A percentile compares a stretch with the other conserved stretches of the same genome.
These are phyloP conservation scores for Tanytarsus gracilentus DNA, from an alignment of 2,888 invertebrate species.

Conservation along the genomic window DNA sequence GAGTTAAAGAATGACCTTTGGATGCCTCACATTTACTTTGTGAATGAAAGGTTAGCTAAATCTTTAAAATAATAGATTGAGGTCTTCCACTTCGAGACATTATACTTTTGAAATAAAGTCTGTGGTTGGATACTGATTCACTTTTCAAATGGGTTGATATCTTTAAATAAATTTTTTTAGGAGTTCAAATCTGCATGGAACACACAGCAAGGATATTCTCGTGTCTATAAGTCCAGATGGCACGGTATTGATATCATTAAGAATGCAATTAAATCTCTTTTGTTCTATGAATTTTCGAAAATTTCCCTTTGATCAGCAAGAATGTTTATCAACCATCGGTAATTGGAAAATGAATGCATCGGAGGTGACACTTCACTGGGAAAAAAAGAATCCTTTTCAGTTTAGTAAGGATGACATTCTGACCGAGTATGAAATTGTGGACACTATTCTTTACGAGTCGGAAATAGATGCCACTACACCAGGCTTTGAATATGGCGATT, in stretches of 20 bases:
- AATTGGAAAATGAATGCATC: slow-evolving; percentile 79
- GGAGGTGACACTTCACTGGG: slow-evolving; percentile 67
- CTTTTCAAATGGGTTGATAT: too few relatives aligned
- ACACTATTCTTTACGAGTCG: slow-evolving; percentile 61
- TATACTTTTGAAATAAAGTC: too few relatives aligned
- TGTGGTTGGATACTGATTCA: too few relatives aligned
- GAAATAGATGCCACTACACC: slow-evolving; percentile 57
- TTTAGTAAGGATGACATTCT: slow-evolving; percentile 67
- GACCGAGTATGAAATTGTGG: slow-evolving; percentile 67
- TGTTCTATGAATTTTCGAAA: slow-evolving; percentile 81
- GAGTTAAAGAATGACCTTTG: slow-evolving; percentile 62
- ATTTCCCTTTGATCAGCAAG: slow-evolving; percentile 80
- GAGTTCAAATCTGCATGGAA: slow-evolving; percentile 67
- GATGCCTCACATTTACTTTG: slow-evolving; percentile 74
- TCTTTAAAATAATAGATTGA: too few relatives aligned
- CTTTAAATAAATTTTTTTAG: slow-evolving; percentile 33
- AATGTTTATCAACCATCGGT: slow-evolving; percentile 67
- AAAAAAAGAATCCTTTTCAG: slow-evolving; percentile 62
- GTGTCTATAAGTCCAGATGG: slow-evolving; percentile 71
- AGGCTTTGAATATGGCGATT: slow-evolving; percentile 61
- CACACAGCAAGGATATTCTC: slow-evolving; percentile 65
- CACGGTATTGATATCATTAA: slow-evolving; percentile 65
- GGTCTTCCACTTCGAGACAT: too few relatives aligned
- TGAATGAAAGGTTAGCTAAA: slow-evolving; percentile 65
- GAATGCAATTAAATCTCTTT: slow-evolving; percentile 71